Percentiles rank a stretch among this genome's conserved stretches.
Evolutionary conservation across 2,113 vertebrate genomes (phyloP).

Genomic region (Phyllostomus hastatus): DNA sequence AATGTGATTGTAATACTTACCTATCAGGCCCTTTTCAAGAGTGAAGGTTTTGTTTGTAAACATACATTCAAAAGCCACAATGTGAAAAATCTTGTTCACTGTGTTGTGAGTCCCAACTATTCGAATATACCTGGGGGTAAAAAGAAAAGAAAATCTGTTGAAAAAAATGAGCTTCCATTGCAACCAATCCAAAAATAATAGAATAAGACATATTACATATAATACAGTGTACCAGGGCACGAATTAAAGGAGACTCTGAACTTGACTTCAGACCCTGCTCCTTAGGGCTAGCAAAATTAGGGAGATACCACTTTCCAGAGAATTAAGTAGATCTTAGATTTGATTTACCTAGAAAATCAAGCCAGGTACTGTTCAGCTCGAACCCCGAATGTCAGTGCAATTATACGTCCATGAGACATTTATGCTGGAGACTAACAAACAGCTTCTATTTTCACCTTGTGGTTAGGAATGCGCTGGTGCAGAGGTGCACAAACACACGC

Average conservation of each 20-base stretch:
- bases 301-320: conserved; percentile 2
- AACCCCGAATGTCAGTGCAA: neutral
- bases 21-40: conserved; percentile 93
- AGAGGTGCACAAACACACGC: neutral
- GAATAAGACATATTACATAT: neutral
- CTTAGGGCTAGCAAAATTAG: conserved; percentile 11
- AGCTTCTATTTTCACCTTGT: neutral
- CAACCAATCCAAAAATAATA: neutral
- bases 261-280: conserved; percentile 38
- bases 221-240: neutral
- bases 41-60: conserved; percentile 92
- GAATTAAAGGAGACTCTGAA: neutral
- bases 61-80: conserved; percentile 98
- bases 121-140: conserved; percentile 90
- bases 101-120: conserved; percentile 99
- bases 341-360: conserved; percentile 55
- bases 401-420: neutral
- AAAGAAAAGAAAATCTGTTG: conserved; percentile 46
- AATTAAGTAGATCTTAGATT: conserved; percentile 40
- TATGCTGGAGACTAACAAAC: neutral
- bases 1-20: conserved; percentile 81
- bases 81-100: conserved; percentile 99
- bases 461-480: neutral
- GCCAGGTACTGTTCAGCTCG: neutral
- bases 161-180: neutral